Evolutionary conservation across 2,888 invertebrate species (phyloP), one percentile per base, ranked within the genome.

Genomic region (Drosophila cyrtoloma): DNA sequence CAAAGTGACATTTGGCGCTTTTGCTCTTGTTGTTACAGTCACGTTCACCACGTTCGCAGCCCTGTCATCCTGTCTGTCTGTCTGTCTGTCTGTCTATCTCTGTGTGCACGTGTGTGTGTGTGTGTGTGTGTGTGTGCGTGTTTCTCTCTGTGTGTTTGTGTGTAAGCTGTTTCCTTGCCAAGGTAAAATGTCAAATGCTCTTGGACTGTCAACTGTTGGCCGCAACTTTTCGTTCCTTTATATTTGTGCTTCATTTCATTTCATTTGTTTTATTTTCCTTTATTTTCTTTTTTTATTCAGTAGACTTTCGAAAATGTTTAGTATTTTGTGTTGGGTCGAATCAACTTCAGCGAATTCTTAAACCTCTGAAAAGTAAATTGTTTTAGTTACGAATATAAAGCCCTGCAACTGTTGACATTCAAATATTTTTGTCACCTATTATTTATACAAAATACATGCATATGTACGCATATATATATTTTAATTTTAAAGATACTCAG

Each of bases 151-250:
- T 66, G 61, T 69, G 65, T 71, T 65, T 71, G 75, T 75, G 64
- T 76, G 56, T 63, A 56, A 72, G 73, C 61, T 76, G 79, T 80
- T 82, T 72, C 75, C 77, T 82, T 79, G 77, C 85, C 91, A 92
- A 92, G 92, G 91, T 91, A 92, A 92, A 92, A 92, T 91, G 91
- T 92, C 92, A 92, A 92, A 92, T 92, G 88, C 90, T 91, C 84
- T 84, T 77, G 77, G 74, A 91, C 89, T 90, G 91, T 90, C 91
- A 90, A 86, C 87, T 88, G 89, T 85, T 90, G 91, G 86, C 86
- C 89, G 78, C 77, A 77, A 81, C 74, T 77, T 81, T 80, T 74
- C 71, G 51, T 44, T 22, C 51, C 42, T 69, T 58, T 76, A 59
- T 55, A 53, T 66, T 58, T 16, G 22, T 58, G 58, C 30, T n/a